Evolutionary conservation across 2,797 vertebrate genomes (phyloP), one percentile per base, ranked within the genome.

Genomic region (Pelochelys cantorii): DNA sequence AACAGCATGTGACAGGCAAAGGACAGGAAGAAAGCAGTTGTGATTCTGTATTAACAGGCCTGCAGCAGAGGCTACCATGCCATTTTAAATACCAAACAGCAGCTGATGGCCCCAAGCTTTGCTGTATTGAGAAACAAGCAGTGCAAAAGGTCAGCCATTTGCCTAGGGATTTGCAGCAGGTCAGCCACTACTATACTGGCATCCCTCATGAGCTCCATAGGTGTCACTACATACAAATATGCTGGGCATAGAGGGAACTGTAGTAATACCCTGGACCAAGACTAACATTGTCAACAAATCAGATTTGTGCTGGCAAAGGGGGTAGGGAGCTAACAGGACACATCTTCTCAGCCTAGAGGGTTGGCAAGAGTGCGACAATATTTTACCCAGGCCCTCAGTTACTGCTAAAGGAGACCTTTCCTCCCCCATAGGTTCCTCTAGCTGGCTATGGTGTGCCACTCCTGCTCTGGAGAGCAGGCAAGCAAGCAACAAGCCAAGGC

Each of bases 71-170:
- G 25, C 27, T 1, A 48, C 74, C 13, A 5, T 71, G 80, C 80
- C 53, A 1, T 31, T 80, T 83, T 34, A 79, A 94, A 93, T 56
- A 60, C 83, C 92, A 65, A 22, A n/a, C 74, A 88, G 93, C 95
- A 94, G 95, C 93, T 94, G 93, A 79, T 85, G 83, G n/a, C 68
- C 85, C 8, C 0, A 0, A 81, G 90, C 0, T 0, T 52, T 74
- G 79, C 84, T 1, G 22, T 65, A 56, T 54, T 0, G 52, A 29
- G 60, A 71, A 34, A 0, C n/a, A 80, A 77, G 79, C 81, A 53
- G 65, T 62, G 37, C 78, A 57, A 81, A 82, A 87, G 83, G 89
- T 86, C 95, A 88, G 83, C 54, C 12, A 0, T 60, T 68, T 62
- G 79, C 82, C n/a, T 2, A 0, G 29, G 74, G 52, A 90, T 15